Evolutionary conservation across 2,888 invertebrate genomes (phyloP), one percentile per base, ranked within the genome.

Genomic region (Serripes groenlandicus): DNA sequence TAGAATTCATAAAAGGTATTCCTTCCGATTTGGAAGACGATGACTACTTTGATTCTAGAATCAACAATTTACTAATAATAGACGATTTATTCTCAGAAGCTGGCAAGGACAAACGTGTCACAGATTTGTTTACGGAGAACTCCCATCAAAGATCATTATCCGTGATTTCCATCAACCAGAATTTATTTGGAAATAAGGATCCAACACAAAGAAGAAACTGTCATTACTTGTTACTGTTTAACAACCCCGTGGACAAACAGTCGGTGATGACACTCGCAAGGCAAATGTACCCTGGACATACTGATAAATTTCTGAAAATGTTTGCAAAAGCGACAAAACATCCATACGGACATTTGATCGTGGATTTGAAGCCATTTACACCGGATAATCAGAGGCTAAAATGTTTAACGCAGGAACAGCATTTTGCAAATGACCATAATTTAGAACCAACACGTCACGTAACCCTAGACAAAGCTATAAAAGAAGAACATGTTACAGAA

Each of bases 191-290:
- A 23, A 83, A 62, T 54, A 83, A 83, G 52, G 86, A 83, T 60
- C 83, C 83, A 11, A 86, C 86, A 28, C 86, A 86, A 34, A 75
- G 76, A 75, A 66, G 86, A 69, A n/a, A n/a, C n/a, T n/a, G n/a
- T 68, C 86, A 86, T 34, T 86, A 86, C 68, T 18, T 86, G 35
- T 60, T 83, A 18, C 21, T 85, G 35, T 87, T 83, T 75, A 78
- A 87, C 60, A 83, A 85, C 42, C 87, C 85, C 15, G 74, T 85
- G n/a, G 86, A 87, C 70, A 73, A 75, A 75, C 75, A 79, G 42
- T 37, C 68, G 3, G 37, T 78, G 3, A 82, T 83, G 84, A 84
- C 79, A 2, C 37, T 85, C 52, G 77, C 74, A 26, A 58, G 83
- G 30, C 85, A 83, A 37, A 86, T 86, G 85, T 86, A 80, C 56